These are phyloP conservation scores for Paralinhomoeus sp. DNA, from an alignment of 2,888 invertebrate genomes.

Conservation along the genomic window DNA sequence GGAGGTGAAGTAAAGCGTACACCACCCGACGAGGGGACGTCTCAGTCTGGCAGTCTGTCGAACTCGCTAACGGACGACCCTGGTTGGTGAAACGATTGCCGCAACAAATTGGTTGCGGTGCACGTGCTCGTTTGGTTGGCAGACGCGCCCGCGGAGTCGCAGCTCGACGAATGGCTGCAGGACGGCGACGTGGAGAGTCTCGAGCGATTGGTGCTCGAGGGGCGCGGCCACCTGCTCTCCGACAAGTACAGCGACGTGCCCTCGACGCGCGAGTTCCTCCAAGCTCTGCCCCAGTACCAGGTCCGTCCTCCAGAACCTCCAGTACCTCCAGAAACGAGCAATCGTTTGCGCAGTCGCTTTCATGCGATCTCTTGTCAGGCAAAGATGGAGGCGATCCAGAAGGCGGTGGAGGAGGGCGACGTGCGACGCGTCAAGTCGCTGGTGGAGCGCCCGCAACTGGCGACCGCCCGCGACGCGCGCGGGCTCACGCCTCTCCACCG, in stretches of 20 bases:
- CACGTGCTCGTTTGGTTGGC: neutral
- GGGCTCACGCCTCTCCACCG: constrained; percentile 66
- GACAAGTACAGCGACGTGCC: constrained; percentile 60
- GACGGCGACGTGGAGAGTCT: constrained; percentile 12
- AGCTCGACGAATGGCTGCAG: constrained; percentile 7
- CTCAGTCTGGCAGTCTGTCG: too few species aligned
- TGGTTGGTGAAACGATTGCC: neutral
- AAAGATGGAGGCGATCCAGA: constrained; percentile 67
- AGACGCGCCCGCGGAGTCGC: neutral
- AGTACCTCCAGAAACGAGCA: too few species aligned
- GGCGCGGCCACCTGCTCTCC: constrained; percentile 33
- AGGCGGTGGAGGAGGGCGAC: constrained; percentile 59
- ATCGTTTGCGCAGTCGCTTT: neutral
- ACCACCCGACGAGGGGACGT: too few species aligned
- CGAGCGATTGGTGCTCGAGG: constrained; percentile 18
- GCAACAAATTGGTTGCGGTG: neutral
- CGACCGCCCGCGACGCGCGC: constrained; percentile 54
- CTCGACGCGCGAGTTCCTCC: constrained; percentile 61
- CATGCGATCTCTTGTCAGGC: constrained; percentile 38
- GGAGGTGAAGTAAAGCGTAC: too few species aligned
- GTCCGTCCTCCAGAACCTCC: constrained; percentile 35
- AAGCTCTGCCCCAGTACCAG: constrained; percentile 65
- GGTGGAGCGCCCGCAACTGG: constrained; percentile 48
- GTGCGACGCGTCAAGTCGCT: constrained; percentile 46
- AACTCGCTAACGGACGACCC: too few species aligned